phyloP scores from a whole-genome alignment of 2,888 invertebrate genomes.

The Syrista parreyssii region DNA sequence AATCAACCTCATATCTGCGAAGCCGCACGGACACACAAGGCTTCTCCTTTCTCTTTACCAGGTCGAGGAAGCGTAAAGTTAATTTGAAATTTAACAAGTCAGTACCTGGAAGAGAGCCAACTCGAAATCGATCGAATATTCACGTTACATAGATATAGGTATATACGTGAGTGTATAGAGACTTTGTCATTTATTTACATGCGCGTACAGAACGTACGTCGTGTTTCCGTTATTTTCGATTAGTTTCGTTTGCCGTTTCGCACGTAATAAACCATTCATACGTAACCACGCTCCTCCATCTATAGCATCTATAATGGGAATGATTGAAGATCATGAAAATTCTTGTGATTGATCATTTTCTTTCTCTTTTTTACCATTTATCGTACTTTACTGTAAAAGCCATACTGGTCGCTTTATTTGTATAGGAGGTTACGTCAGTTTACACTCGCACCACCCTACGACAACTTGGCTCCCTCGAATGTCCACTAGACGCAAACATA shows the following conservation, averaged over 20 bases:
- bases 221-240: not conserved
- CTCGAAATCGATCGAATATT: slow-evolving; percentile 45
- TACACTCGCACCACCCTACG: not conserved
- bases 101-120: slow-evolving; percentile 42
- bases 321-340: not conserved
- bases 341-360: not conserved
- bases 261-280: not conserved
- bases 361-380: not conserved
- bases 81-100: slow-evolving; percentile 42
- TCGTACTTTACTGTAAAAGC: not conserved
- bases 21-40: not conserved
- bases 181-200: slow-evolving; percentile 51
- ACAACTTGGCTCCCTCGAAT: slow-evolving; percentile 14
- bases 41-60: not conserved
- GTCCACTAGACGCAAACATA: slow-evolving; percentile 29
- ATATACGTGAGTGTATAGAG: not conserved
- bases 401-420: not conserved
- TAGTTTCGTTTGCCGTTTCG: not conserved
- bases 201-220: slow-evolving; percentile 31
- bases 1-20: not conserved
- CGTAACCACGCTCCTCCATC: not conserved
- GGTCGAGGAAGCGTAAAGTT: slow-evolving; percentile 18
- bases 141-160: slow-evolving; percentile 30
- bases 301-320: not conserved
- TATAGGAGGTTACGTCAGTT: not conserved